Evolutionary conservation across 2,888 invertebrate genomes (phyloP).

Genomic region (Leptothorax acervorum): DNA sequence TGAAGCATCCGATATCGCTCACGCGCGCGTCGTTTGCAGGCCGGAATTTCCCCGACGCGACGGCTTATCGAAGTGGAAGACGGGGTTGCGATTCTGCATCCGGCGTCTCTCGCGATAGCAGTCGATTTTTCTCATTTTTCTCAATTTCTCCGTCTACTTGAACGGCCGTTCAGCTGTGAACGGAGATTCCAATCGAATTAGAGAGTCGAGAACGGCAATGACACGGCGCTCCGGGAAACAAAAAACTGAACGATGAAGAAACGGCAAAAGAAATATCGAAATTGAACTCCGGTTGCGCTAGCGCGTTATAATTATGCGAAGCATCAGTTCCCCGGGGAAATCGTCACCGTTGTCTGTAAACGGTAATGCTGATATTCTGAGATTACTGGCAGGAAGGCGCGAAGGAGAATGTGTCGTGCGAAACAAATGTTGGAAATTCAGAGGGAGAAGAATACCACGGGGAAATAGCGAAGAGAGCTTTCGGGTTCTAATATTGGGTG

Average conservation of each 20-base stretch:
- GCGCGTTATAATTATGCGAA: conserved; percentile 33
- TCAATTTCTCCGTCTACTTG: conserved; percentile 28
- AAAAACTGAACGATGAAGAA: not conserved
- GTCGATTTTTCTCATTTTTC: conserved; percentile 23
- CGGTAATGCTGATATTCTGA: not conserved
- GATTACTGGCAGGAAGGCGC: conserved; percentile 20
- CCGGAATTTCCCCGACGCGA: conserved; percentile 2
- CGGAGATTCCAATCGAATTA: conserved; percentile 32
- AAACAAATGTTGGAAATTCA: conserved; percentile 25
- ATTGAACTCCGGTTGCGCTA: conserved; percentile 1
- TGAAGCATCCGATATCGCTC: conserved; percentile 26
- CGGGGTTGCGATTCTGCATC: conserved; percentile 26
- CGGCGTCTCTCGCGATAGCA: conserved; percentile 18
- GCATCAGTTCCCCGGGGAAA: not conserved
- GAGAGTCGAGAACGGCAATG: not conserved
- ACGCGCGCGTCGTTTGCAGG: conserved; percentile 1
- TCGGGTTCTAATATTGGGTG: conserved; percentile 13
- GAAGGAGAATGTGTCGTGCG: conserved; percentile 20
- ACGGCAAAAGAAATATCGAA: not conserved
- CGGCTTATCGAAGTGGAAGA: conserved; percentile 12
- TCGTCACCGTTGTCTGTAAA: conserved; percentile 10
- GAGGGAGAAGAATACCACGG: not conserved
- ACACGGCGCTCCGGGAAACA: not conserved
- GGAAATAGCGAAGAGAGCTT: conserved; percentile 38
- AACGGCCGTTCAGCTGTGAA: conserved; percentile 27